A percentile compares a stretch with the other conserved stretches of the same genome.
Conservation (phyloP, 1,140 invertebrate genomes). For the Bombus difficillimus region DNA sequence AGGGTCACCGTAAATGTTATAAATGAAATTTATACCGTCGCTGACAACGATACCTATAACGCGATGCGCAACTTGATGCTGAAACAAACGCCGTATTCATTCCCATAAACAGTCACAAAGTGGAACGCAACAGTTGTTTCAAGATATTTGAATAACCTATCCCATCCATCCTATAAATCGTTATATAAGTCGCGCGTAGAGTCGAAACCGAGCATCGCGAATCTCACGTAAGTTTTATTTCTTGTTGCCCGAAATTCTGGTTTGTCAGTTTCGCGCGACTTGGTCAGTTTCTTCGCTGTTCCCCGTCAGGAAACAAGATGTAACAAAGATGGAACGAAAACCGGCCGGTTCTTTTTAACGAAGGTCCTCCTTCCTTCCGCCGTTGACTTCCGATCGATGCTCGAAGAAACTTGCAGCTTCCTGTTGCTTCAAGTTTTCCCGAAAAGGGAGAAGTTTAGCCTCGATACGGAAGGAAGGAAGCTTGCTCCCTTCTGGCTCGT, state of each 20-base stretch:
- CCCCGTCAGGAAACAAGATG: background rate
- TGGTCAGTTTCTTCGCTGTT: background rate
- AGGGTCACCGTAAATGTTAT: too few relatives aligned
- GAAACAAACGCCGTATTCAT: background rate
- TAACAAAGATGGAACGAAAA: constrained; percentile 13
- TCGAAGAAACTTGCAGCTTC: background rate
- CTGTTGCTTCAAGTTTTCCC: constrained; percentile 20
- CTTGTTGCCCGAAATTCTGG: background rate
- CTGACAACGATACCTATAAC: too few relatives aligned
- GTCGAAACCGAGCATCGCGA: too few relatives aligned
- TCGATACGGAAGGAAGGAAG: background rate
- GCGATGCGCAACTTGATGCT: too few relatives aligned
- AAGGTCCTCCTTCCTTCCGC: background rate
- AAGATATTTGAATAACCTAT: constrained; percentile 7
- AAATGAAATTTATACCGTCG: too few relatives aligned
- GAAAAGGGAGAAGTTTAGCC: background rate
- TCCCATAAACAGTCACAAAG: background rate
- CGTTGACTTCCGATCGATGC: background rate
- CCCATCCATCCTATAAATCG: background rate
- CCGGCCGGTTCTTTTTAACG: constrained; percentile 5
- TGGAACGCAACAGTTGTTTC: background rate
- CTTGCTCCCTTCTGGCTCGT: too few relatives aligned
- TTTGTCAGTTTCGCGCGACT: constrained; percentile 8
- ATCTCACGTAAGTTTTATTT: background rate
- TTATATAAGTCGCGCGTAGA: background rate